Base-by-base conservation (phyloP, 2,797 vertebrate genomes). In the Toxotes lorentzi region DNA sequence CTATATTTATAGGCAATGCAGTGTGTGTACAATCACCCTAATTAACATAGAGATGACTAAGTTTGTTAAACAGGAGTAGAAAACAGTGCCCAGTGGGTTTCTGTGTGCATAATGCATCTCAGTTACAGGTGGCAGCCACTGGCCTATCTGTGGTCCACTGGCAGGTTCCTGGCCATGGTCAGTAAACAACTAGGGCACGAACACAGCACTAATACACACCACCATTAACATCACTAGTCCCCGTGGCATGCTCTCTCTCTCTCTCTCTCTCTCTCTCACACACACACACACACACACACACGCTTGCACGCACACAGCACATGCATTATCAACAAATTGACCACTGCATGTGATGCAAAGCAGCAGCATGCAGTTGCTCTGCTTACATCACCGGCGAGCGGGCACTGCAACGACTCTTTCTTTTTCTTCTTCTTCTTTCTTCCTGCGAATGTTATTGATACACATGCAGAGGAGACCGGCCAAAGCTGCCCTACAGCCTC, bases 371-470 rank as follows among this genome's bases (percentile, higher is more conserved):
- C 91, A 91, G 91, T 85, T 63, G 86, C 89, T 85, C 80, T 87
- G 92, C 91, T 93, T 93, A 92, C 93, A 93, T 92, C 91, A 94
- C 90, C 91, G 76, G 85, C 86, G 73, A 86, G 74, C 83, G 74
- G 78, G 85, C 91, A 93, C 93, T 48, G 92, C 94, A 92, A 85
- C 94, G 86, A 88, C 79, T 90, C 91, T 90, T 94, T 92, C 92
- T 89, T 90, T 90, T 94, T 92, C 92, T 89, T 90, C 91, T 90
- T 94, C 91, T 87, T 92, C 89, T 90, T 91, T 90, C 91, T 87
- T 86, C 82, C 88, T 88, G 88, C 86, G 76, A 92, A 89, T 93
- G 94, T 93, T 94, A 94, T 89, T 92, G 92, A 94, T 94, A 93
- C 93, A 91, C 94, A 93, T 70, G 91, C 93, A 91, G 89, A 91